phyloP scores from a whole-genome alignment of 2,888 invertebrate genomes.

The Notodromas monacha region DNA sequence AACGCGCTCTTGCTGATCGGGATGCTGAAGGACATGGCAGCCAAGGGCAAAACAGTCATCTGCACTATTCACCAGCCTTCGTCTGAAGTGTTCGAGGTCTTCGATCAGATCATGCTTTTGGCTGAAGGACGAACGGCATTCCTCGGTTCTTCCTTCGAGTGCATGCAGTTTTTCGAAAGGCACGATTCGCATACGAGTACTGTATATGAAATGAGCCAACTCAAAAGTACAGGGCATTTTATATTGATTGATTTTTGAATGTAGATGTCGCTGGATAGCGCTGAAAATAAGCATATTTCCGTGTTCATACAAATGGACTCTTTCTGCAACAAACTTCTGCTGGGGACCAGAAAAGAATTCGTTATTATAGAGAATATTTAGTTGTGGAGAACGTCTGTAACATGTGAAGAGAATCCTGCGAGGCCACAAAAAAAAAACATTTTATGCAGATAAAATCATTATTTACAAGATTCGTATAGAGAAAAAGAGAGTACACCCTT shows the following conservation, averaged over 20 bases:
- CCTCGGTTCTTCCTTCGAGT: constrained; percentile 17
- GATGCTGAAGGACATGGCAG: constrained; percentile 17
- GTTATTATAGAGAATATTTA: too few species aligned
- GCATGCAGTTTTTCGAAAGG: constrained; percentile 16
- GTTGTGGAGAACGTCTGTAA: too few species aligned
- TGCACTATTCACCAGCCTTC: constrained; percentile 24
- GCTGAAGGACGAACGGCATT: constrained; percentile 21
- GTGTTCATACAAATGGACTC: too few species aligned
- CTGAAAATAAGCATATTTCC: too few species aligned
- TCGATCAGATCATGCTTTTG: constrained; percentile 20
- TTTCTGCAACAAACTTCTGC: too few species aligned
- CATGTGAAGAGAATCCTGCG: too few species aligned
- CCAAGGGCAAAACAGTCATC: constrained; percentile 19
- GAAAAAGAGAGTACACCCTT: too few species aligned
- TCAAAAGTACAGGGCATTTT: background rate
- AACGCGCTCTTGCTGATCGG: constrained; percentile 16
- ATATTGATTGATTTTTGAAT: constrained; percentile 5
- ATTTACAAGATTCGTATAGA: too few species aligned
- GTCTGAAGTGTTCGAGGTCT: constrained; percentile 19
- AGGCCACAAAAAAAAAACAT: too few species aligned
- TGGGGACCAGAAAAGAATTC: too few species aligned
- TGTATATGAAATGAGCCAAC: background rate
- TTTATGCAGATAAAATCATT: too few species aligned
- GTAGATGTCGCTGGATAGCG: too few species aligned
- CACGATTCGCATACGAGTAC: constrained; percentile 7